Evolutionary conservation across 2,888 invertebrate genomes (phyloP), one percentile per base, ranked within the genome.

Genomic region (Protophormia terraenovae): DNA sequence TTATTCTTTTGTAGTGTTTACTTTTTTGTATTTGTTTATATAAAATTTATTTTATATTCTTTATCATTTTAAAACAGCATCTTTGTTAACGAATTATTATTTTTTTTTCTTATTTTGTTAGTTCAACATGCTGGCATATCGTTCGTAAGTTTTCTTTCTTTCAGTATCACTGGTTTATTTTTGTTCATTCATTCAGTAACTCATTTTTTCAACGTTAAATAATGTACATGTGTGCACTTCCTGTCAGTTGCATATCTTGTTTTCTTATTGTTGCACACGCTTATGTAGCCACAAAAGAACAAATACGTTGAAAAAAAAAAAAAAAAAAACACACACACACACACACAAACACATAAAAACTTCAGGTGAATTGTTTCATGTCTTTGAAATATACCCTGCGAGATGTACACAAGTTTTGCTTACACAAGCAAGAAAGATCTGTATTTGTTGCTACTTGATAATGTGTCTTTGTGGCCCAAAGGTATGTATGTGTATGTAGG

Each of bases 151-250:
- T 66, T 66, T 58, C 3, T n/a, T 47, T 53, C 38, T 10, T 16
- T 53, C 14, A 32, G 24, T 58, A 27, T 16, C 6, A 29, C 19
- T 64, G 7, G 10, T 5, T 67, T 35, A 32, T 3, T 60, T 71
- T n/a, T 50, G 27, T 14, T 12, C 5, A 12, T 66, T 55, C 45
- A 47, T 45, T 32, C 27, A 27, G n/a, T 27, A 2, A 27, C 53
- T 16, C 3, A 35, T 55, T 38, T 7, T 6, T 53, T 73, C 22
- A 55, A 29, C 66, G 32, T 55, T 27, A 47, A 82, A 76, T 38
- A 76, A 55, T 69, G 67, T 67, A 53, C 55, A 62, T 69, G 73
- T 53, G 73, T 78, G 69, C 78, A 85, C 62, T 75, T 85, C 85
- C 85, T 85, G 73, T 75, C 85, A 82, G 58, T 72, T 83, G 62